phyloP scores from a whole-genome alignment of 2,797 vertebrate genomes.

The Scarus forsteni region DNA sequence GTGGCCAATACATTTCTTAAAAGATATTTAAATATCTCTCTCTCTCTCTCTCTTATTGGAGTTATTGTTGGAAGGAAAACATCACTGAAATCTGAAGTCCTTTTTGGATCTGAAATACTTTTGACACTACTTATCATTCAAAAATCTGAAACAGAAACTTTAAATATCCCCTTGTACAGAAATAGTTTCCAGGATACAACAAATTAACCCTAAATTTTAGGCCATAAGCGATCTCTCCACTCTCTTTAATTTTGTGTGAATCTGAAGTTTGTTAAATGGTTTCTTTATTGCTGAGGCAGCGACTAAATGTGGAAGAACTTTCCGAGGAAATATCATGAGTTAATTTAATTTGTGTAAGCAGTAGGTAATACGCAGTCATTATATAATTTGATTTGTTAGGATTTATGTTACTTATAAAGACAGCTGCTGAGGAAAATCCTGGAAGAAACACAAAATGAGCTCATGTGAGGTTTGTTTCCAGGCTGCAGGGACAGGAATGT shows the following conservation, averaged over 20 bases:
- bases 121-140: too few relatives aligned
- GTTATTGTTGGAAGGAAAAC: too few relatives aligned
- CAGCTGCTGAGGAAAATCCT: slow-evolving; percentile 40
- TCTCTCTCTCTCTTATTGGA: too few relatives aligned
- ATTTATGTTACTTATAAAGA: slow-evolving; percentile 63
- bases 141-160: too few relatives aligned
- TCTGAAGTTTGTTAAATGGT: slow-evolving; percentile 25
- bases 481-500: slow-evolving; percentile 47
- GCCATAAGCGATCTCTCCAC: too few relatives aligned
- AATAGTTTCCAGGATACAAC: too few relatives aligned
- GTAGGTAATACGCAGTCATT: slow-evolving; percentile 53
- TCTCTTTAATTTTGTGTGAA: slow-evolving; percentile 2
- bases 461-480: slow-evolving; percentile 64
- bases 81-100: too few relatives aligned
- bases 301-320: slow-evolving; percentile 64
- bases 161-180: too few relatives aligned
- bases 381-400: slow-evolving; percentile 61
- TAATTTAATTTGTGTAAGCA: slow-evolving; percentile 65
- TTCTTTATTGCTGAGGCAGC: slow-evolving; percentile 6
- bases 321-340: slow-evolving; percentile 32
- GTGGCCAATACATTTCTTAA: too few relatives aligned
- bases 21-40: too few relatives aligned
- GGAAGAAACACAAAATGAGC: slow-evolving; percentile 52
- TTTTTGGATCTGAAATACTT: too few relatives aligned
- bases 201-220: too few relatives aligned